Evolutionary conservation across 1,140 invertebrate genomes (phyloP).

Genomic region (Trypoxylus dichotomus): DNA sequence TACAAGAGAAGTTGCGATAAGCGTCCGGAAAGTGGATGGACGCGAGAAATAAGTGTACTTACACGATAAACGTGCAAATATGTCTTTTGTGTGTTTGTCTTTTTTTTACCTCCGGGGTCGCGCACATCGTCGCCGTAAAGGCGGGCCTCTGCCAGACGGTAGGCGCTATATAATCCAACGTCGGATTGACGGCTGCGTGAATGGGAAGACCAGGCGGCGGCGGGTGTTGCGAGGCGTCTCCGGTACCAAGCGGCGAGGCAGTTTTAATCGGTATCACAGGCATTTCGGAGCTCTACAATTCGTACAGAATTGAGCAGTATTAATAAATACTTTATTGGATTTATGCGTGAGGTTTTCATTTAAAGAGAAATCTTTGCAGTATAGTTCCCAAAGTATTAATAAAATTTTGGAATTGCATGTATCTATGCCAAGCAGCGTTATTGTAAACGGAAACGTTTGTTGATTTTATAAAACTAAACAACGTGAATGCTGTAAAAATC

Average conservation of each 20-base stretch:
- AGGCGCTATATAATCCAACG: conserved; percentile 51
- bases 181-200: conserved; percentile 51
- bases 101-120: conserved; percentile 53
- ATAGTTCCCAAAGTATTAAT: too few species aligned
- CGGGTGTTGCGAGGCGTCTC: conserved; percentile 52
- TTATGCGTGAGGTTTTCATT: too few species aligned
- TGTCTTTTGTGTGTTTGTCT: not conserved
- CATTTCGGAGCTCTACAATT: conserved; percentile 29
- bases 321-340: too few species aligned
- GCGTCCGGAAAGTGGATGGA: too few species aligned
- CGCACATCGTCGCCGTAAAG: conserved; percentile 54
- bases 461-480: too few species aligned
- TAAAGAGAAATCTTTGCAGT: too few species aligned
- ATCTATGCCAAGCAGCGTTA: too few species aligned
- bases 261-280: conserved; percentile 41
- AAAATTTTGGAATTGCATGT: too few species aligned
- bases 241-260: conserved; percentile 36
- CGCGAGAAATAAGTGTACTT: conserved; percentile 2
- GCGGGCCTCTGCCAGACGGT: conserved; percentile 51
- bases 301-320: too few species aligned
- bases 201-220: conserved; percentile 54
- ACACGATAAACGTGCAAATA: not conserved
- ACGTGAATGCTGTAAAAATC: too few species aligned
- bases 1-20: not conserved
- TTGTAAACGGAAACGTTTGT: too few species aligned